Conservation (phyloP, 2,113 vertebrate species). For the Ptilorrhoa leucosticta region DNA sequence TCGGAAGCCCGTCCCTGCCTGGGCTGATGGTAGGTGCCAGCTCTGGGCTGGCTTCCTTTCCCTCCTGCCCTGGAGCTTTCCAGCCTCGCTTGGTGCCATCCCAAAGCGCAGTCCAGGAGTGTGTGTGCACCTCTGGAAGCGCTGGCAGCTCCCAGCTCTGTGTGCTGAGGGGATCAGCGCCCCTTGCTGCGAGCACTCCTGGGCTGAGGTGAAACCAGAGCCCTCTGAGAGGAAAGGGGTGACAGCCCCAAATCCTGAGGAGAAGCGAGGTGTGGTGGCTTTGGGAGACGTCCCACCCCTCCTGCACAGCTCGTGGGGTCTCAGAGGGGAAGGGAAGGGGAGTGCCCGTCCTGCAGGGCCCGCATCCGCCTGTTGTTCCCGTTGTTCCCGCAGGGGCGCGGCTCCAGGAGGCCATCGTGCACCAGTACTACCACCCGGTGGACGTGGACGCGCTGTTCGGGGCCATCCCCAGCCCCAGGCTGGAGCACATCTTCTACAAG, state of each 20-base stretch:
- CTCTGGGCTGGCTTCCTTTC: neutral
- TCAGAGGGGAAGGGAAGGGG: neutral
- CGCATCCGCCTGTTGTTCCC: neutral
- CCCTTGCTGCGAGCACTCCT: rapidly evolving
- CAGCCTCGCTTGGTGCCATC: neutral
- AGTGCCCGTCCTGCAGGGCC: rapidly evolving
- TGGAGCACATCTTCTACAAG: slow-evolving; percentile 90
- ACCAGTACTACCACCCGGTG: slow-evolving; percentile 86
- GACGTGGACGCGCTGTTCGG: slow-evolving; percentile 79
- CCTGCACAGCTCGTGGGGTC: neutral
- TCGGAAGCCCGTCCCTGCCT: slow-evolving; percentile 87
- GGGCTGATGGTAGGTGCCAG: slow-evolving; percentile 82
- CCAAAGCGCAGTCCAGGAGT: rapidly evolving
- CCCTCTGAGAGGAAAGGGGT: too few species aligned
- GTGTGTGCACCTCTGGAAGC: too few species aligned
- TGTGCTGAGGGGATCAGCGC: rapidly evolving
- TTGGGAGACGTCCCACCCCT: rapidly evolving
- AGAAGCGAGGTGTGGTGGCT: rapidly evolving
- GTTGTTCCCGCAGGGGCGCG: neutral
- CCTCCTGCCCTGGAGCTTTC: neutral
- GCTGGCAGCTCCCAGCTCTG: neutral
- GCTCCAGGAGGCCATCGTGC: slow-evolving; percentile 79
- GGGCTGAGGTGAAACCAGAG: neutral
- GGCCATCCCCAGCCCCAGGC: slow-evolving; percentile 72
- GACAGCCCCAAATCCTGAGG: too few species aligned